These are phyloP conservation scores for Dyspetes luteomarginatus DNA, from an alignment of 2,888 invertebrate genomes.

Conservation along the genomic window DNA sequence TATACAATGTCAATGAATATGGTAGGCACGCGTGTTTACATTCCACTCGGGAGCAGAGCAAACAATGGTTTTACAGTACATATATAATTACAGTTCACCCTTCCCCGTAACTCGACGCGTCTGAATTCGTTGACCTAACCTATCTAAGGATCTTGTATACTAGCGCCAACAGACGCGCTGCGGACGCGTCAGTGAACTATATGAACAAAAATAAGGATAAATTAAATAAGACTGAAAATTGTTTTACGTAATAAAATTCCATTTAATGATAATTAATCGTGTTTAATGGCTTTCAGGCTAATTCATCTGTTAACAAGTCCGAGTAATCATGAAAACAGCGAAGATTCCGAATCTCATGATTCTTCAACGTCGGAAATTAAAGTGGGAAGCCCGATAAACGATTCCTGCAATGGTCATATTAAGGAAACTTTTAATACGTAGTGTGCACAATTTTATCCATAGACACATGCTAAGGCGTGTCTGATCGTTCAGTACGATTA, in stretches of 20 bases:
- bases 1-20: no score
- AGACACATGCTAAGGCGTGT: neutral
- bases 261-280: neutral
- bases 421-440: neutral
- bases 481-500: neutral
- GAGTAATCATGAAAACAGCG: slow-evolving; percentile 70
- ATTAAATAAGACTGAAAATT: neutral
- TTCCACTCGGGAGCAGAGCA: no score
- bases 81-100: no score
- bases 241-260: neutral
- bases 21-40: no score
- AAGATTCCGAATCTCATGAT: slow-evolving; percentile 37
- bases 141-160: no score
- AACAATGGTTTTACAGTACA: no score
- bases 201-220: slow-evolving; percentile 3
- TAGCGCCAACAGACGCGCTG: no score
- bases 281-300: slow-evolving; percentile 73
- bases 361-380: slow-evolving; percentile 7
- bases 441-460: neutral
- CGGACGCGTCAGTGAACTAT: no score
- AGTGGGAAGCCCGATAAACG: neutral
- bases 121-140: no score
- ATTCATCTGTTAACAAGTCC: slow-evolving; percentile 80
- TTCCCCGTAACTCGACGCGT: no score
- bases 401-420: neutral